These are phyloP conservation scores for Drosophila fungiperda DNA, from an alignment of 2,888 invertebrate genomes.

Conservation along the genomic window DNA sequence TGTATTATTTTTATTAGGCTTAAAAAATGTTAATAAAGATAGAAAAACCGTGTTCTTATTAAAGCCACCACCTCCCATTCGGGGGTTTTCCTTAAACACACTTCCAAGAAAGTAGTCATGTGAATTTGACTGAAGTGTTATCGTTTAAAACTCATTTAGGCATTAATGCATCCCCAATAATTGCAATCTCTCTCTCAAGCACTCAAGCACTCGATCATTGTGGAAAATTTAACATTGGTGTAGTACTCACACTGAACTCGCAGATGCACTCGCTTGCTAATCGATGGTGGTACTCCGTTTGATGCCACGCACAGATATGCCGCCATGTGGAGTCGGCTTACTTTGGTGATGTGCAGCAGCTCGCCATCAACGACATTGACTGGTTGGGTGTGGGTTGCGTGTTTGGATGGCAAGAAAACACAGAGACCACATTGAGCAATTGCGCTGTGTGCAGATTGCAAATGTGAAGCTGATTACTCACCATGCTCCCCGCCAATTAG, in stretches of 20 bases:
- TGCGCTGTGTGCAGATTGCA: constrained; percentile 9
- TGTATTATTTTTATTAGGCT: too few species aligned
- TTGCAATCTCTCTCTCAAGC: background rate
- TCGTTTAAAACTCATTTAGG: background rate
- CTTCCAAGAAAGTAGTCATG: background rate
- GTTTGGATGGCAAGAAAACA: constrained; percentile 1
- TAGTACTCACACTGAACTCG: constrained; percentile 92
- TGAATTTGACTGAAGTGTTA: background rate
- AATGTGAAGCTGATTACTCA: constrained; percentile 84
- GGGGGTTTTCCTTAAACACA: background rate
- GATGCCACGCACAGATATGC: constrained; percentile 97
- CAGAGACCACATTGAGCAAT: constrained; percentile 21
- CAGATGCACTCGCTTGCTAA: constrained; percentile 93
- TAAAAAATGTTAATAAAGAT: background rate
- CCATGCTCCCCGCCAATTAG: constrained; percentile 95
- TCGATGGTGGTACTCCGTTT: constrained; percentile 96
- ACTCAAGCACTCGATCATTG: background rate
- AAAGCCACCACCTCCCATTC: background rate
- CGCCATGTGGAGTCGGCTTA: constrained; percentile 96
- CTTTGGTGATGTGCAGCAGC: constrained; percentile 93
- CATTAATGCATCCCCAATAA: background rate
- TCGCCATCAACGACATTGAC: constrained; percentile 96
- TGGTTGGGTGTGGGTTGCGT: constrained; percentile 77
- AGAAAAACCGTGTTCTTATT: background rate
- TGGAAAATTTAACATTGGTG: background rate